Conservation (phyloP, 2,888 invertebrate species). For the Pachymerium ferrugineum region DNA sequence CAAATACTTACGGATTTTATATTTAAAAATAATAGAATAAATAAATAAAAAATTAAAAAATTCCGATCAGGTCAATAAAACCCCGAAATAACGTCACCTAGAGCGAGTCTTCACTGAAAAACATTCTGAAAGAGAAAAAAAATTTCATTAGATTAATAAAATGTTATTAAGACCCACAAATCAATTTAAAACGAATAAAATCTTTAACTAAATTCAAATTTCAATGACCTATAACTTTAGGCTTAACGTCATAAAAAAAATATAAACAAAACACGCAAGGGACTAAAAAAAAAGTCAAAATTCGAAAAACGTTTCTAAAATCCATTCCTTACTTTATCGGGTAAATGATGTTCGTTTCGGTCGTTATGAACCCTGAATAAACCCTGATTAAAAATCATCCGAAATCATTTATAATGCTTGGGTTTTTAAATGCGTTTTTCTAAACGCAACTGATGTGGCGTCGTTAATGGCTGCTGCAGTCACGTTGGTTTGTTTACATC, state of each 20-base stretch:
- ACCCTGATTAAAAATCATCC: background rate
- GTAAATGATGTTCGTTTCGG: no score
- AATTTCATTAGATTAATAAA: no score
- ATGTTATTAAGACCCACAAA: no score
- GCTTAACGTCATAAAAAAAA: no score
- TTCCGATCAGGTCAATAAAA: background rate
- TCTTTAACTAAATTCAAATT: background rate
- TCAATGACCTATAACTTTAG: background rate
- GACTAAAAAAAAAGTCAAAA: no score
- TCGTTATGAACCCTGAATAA: no score
- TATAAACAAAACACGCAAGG: no score
- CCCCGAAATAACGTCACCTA: background rate
- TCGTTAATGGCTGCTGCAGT: slow-evolving; percentile 16
- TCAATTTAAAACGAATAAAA: background rate
- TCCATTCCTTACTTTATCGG: no score
- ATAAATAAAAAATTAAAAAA: background rate
- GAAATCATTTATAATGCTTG: background rate
- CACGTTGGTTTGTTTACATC: slow-evolving; percentile 31
- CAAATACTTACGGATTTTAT: no score
- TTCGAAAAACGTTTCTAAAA: background rate
- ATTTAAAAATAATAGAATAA: no score
- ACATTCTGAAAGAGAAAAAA: background rate
- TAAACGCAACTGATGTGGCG: slow-evolving; percentile 14
- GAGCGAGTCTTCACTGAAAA: background rate
- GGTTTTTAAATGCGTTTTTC: slow-evolving; percentile 1